A percentile compares a stretch with the other conserved stretches of the same genome.
Conservation (phyloP, 2,797 vertebrate species). For the Typhlichthys subterraneus region DNA sequence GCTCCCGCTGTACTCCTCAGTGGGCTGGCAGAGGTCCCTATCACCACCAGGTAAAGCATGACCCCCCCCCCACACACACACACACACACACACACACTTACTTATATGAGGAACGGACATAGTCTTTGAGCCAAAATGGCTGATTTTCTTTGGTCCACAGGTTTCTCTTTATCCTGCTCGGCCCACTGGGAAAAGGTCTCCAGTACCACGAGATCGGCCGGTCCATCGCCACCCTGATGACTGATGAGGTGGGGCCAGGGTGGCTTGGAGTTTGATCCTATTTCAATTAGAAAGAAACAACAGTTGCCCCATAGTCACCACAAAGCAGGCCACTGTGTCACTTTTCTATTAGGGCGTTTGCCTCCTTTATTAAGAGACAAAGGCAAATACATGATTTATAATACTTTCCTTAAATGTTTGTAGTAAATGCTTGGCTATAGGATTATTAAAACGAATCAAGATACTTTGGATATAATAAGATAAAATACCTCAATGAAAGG, state of each 20-base stretch:
- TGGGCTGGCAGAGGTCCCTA: conserved; percentile 95
- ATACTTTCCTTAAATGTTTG: too few relatives aligned
- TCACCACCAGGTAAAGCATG: conserved; percentile 88
- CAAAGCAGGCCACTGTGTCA: too few relatives aligned
- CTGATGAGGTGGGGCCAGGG: conserved; percentile 88
- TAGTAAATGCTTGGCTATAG: too few relatives aligned
- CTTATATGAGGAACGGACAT: conserved; percentile 8
- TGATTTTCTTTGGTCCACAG: conserved; percentile 65
- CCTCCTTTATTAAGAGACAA: too few relatives aligned
- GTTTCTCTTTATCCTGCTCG: conserved; percentile 97
- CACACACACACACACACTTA: conserved; percentile 1
- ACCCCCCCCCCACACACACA: conserved; percentile 11
- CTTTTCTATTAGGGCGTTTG: too few relatives aligned
- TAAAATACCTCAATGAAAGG: too few relatives aligned
- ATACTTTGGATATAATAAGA: too few relatives aligned
- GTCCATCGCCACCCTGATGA: conserved; percentile 97
- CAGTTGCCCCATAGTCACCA: not conserved
- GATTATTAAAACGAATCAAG: too few relatives aligned
- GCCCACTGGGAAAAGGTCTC: conserved; percentile 92
- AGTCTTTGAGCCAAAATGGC: conserved; percentile 8
- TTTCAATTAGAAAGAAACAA: not conserved
- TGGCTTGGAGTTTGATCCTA: not conserved
- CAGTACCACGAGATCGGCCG: conserved; percentile 98
- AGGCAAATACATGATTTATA: too few relatives aligned
- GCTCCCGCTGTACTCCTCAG: conserved; percentile 93